Evolutionary conservation across 2,888 invertebrate species (phyloP), one percentile per base, ranked within the genome.

Genomic region (Drosophila birchii): DNA sequence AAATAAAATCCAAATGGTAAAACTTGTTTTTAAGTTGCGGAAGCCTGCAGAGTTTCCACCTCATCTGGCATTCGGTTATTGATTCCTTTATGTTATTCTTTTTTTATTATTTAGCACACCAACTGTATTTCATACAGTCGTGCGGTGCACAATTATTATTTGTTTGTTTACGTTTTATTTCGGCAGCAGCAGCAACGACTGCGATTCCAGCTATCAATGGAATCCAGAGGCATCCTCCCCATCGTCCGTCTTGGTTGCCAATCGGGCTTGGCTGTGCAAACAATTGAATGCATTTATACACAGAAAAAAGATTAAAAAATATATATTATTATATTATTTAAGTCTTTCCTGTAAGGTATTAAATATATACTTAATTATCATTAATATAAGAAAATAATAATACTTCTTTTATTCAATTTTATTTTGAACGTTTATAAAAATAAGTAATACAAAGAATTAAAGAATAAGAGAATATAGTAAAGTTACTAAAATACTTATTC

Each of bases 111-210:
- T 23, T 23, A 51, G 38, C 54, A 14, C 26, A 55, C 23, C 23
- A 23, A 23, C 4, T 3, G 4, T 70, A 53, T 70, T 72, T 54
- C 61, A 43, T 62, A 57, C 60, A 68, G 60, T 69, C 73, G 45
- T 53, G 59, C 47, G 59, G 53, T 59, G 16, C 51, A 55, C 59
- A 64, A 74, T 74, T 80, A 75, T 76, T 85, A 81, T 80, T 84
- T 78, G 80, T 85, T 87, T 81, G 76, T 76, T 87, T 75, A 76
- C 73, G 73, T 77, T 74, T 54, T 63, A 68, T 80, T 75, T 75
- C 47, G 64, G 41, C 61, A 54, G 49, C 51, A 67, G 34, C 56
- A 44, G 54, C 57, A 64, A 55, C 43, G 59, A 58, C 58, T 69
- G 45, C 45, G 34, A 45, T 41, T 39, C 54, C 79, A 70, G 63